phyloP scores from a whole-genome alignment of 2,797 vertebrate genomes.

The Ceryle rudis region DNA sequence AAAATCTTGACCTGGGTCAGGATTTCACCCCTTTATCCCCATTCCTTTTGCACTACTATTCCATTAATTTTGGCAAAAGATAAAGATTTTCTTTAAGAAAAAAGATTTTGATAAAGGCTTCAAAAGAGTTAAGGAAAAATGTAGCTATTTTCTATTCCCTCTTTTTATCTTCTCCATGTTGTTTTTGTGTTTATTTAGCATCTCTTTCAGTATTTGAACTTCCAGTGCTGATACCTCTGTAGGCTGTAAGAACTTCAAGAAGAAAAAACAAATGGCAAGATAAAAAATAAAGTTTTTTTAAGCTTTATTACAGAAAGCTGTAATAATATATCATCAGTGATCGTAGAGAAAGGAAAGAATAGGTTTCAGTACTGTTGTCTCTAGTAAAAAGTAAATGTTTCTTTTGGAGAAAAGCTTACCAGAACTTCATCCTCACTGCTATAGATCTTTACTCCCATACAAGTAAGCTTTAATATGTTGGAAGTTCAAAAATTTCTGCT shows the following conservation, averaged over 20 bases:
- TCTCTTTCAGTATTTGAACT: neutral
- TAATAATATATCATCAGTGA: neutral
- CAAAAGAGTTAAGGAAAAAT: neutral
- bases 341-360: neutral
- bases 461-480: neutral
- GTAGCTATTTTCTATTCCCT: neutral
- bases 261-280: neutral
- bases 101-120: neutral
- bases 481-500: neutral
- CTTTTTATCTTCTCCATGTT: neutral
- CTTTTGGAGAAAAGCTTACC: neutral
- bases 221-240: neutral
- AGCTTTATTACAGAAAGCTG: neutral
- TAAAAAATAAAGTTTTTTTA: neutral
- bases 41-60: neutral
- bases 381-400: neutral
- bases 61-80: neutral
- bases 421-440: neutral
- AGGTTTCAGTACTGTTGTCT: neutral
- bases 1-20: neutral
- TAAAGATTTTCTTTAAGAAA: neutral
- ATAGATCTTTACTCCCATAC: neutral
- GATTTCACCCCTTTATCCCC: neutral
- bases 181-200: neutral
- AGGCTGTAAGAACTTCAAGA: neutral